These are phyloP conservation scores for Anastatus disparis DNA, from an alignment of 1,140 invertebrate species.

Conservation along the genomic window DNA sequence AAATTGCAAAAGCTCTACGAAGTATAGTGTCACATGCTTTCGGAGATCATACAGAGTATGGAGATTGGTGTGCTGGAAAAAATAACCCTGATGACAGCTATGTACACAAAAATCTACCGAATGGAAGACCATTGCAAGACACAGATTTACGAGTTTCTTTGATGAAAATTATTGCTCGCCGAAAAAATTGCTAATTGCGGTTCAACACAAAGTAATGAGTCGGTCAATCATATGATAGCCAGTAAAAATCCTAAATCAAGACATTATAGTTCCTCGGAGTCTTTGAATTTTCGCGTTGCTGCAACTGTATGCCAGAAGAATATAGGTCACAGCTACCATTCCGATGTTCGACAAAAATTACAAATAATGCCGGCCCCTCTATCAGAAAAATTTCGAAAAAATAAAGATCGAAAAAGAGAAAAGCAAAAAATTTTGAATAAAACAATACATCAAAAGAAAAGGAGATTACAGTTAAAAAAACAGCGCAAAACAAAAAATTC, in stretches of 20 bases:
- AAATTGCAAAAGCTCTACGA: not conserved
- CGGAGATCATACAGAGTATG: not conserved
- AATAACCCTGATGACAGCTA: not conserved
- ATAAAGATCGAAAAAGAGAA: no score
- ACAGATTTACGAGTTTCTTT: not conserved
- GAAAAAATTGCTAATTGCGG: conserved; percentile 27
- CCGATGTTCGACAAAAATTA: conserved; percentile 12
- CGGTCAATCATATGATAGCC: conserved; percentile 19
- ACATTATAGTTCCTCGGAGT: conserved; percentile 37
- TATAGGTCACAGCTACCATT: not conserved
- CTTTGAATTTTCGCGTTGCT: conserved; percentile 37
- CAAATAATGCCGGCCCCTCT: not conserved
- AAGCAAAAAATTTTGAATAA: no score
- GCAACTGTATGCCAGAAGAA: conserved; percentile 37
- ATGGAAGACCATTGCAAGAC: not conserved
- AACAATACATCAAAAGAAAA: no score
- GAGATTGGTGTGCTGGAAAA: not conserved
- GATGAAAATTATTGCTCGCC: not conserved
- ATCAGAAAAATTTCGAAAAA: no score
- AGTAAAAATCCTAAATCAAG: conserved; percentile 28
- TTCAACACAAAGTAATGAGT: conserved; percentile 39
- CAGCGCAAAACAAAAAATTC: not conserved
- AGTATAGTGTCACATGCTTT: not conserved
- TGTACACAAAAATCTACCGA: not conserved
- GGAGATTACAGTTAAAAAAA: conserved; percentile 15